phyloP scores from a whole-genome alignment of 2,888 invertebrate species.

The Atethmia centrago region DNA sequence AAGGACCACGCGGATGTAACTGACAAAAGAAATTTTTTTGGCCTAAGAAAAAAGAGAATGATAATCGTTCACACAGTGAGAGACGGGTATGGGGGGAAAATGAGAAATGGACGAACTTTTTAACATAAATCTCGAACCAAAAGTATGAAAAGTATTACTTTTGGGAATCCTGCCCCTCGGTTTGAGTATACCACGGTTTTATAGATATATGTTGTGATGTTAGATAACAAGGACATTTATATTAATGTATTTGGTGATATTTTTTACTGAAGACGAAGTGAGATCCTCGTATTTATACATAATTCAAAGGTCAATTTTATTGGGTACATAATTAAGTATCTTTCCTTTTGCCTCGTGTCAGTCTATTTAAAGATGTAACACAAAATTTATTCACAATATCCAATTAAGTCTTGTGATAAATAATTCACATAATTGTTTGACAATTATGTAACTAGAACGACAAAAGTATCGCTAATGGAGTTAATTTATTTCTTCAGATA shows the following conservation, averaged over 20 bases:
- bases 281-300: background rate
- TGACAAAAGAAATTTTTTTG: constrained; percentile 73
- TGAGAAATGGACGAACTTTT: constrained; percentile 89
- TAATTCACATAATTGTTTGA: background rate
- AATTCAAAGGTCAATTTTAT: background rate
- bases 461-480: constrained; percentile 13
- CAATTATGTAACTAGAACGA: constrained; percentile 22
- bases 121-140: constrained; percentile 86
- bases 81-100: constrained; percentile 78
- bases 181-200: constrained; percentile 65
- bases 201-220: constrained; percentile 19
- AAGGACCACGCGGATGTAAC: constrained; percentile 70
- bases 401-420: constrained; percentile 5
- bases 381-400: background rate
- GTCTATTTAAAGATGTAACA: background rate
- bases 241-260: background rate
- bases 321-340: background rate
- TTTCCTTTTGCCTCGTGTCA: background rate
- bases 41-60: constrained; percentile 78
- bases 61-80: constrained; percentile 87
- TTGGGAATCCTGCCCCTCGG: constrained; percentile 76
- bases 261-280: background rate
- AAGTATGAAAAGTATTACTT: constrained; percentile 86
- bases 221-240: constrained; percentile 19
- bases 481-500: constrained; percentile 36